A percentile compares a stretch with the other conserved stretches of the same genome.
Conservation (phyloP, 2,797 vertebrate genomes). For the Prionace glauca region DNA sequence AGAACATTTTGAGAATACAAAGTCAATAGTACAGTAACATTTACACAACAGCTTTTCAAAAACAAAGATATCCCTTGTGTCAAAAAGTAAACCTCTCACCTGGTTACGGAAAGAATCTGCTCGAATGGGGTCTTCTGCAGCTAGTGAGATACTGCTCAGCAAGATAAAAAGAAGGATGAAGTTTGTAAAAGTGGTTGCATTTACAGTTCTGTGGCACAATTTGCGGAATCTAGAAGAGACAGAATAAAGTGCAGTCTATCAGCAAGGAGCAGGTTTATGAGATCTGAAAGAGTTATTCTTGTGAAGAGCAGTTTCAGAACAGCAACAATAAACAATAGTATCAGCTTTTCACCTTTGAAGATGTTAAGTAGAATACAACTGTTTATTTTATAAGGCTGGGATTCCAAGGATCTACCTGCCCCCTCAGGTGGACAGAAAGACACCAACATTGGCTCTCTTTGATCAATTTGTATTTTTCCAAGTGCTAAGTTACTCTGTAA, state of each 20-base stretch:
- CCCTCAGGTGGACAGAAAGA: not conserved
- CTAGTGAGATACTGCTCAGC: slow-evolving; percentile 90
- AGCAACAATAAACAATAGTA: not conserved
- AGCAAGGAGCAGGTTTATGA: not conserved
- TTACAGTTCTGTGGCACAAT: slow-evolving; percentile 86
- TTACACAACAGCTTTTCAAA: not conserved
- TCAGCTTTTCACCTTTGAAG: not conserved
- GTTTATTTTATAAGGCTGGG: not conserved
- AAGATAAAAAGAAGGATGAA: slow-evolving; percentile 96
- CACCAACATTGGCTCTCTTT: not conserved
- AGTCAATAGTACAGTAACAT: not conserved
- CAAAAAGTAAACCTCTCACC: slow-evolving; percentile 54
- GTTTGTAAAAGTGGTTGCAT: slow-evolving; percentile 94
- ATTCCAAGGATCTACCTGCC: not conserved
- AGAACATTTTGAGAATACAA: not conserved
- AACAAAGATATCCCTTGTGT: not conserved
- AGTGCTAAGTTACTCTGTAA: too few species aligned
- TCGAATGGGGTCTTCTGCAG: slow-evolving; percentile 91
- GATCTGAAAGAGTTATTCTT: not conserved
- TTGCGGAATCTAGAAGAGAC: slow-evolving; percentile 72
- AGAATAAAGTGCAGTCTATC: not conserved
- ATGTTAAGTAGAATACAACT: not conserved
- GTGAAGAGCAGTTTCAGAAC: not conserved
- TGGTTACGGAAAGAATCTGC: slow-evolving; percentile 83
- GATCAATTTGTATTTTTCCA: too few species aligned